Conservation (phyloP, 2,888 invertebrate genomes). For the Cynaeus angustus region DNA sequence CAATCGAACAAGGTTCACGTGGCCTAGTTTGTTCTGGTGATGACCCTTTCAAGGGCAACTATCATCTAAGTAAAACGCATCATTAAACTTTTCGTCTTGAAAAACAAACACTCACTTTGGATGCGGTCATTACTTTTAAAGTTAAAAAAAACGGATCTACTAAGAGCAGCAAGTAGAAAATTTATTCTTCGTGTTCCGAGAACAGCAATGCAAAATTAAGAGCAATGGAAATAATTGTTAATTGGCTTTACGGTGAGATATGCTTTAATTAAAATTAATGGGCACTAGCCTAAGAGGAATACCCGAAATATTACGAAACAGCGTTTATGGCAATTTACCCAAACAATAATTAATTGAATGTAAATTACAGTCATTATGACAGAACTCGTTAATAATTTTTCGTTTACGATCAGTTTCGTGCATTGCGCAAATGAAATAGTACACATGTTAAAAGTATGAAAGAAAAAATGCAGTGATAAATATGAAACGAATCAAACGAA, state of each 20-base stretch:
- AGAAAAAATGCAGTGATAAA: constrained; percentile 44
- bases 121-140: constrained; percentile 19
- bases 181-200: constrained; percentile 21
- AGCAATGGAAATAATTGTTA: constrained; percentile 11
- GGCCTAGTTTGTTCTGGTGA: constrained; percentile 57
- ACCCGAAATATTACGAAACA: too few species aligned
- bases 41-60: constrained; percentile 56
- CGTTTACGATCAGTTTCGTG: constrained; percentile 16
- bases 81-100: constrained; percentile 29
- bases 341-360: constrained; percentile 27
- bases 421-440: constrained; percentile 25
- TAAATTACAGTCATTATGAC: constrained; percentile 17
- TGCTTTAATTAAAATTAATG: constrained; percentile 29
- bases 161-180: constrained; percentile 25
- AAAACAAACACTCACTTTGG: constrained; percentile 11
- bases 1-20: constrained; percentile 56
- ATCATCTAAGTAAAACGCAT: constrained; percentile 11
- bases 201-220: constrained; percentile 1
- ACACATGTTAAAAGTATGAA: constrained; percentile 18
- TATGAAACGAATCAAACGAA: constrained; percentile 52
- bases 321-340: too few species aligned
- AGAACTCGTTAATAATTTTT: constrained; percentile 14
- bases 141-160: constrained; percentile 12
- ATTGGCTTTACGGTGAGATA: constrained; percentile 25
- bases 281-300: constrained; percentile 10